These are phyloP conservation scores for Scaptomyza reducta DNA, from an alignment of 2,888 invertebrate genomes.

Conservation along the genomic window DNA sequence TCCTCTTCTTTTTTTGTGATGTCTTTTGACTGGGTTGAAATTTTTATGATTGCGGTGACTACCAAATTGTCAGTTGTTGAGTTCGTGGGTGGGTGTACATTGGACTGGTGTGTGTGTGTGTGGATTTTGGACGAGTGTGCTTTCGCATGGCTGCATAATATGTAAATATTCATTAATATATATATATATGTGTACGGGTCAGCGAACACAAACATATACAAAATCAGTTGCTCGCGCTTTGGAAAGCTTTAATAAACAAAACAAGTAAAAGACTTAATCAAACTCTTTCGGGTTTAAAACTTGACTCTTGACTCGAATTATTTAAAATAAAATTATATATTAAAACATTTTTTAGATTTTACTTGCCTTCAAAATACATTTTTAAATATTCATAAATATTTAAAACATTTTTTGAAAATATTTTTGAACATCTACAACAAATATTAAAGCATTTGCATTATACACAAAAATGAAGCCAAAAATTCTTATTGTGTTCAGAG, in stretches of 20 bases:
- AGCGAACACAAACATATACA: slow-evolving; percentile 37
- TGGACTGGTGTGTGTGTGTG: neutral
- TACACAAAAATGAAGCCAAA: slow-evolving; percentile 2
- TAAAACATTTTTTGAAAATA: no score
- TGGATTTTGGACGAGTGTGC: slow-evolving; percentile 15
- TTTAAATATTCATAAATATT: no score
- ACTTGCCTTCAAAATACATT: no score
- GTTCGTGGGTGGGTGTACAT: slow-evolving; percentile 21
- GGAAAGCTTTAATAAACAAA: neutral
- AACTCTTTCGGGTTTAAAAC: no score
- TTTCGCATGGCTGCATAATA: slow-evolving; percentile 66
- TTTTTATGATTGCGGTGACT: slow-evolving; percentile 80
- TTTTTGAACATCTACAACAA: no score
- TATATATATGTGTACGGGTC: slow-evolving; percentile 49
- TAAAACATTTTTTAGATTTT: no score
- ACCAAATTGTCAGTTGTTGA: slow-evolving; percentile 76
- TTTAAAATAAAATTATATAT: no score
- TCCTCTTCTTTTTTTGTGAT: slow-evolving; percentile 23
- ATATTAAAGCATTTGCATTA: neutral
- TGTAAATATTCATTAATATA: slow-evolving; percentile 74
- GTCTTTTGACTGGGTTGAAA: slow-evolving; percentile 55
- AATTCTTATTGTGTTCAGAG: neutral
- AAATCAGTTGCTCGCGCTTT: slow-evolving; percentile 38
- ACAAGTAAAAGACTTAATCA: no score
- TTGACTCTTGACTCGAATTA: no score